phyloP scores from a whole-genome alignment of 2,113 vertebrate genomes.

The Psilopogon haemacephalus region DNA sequence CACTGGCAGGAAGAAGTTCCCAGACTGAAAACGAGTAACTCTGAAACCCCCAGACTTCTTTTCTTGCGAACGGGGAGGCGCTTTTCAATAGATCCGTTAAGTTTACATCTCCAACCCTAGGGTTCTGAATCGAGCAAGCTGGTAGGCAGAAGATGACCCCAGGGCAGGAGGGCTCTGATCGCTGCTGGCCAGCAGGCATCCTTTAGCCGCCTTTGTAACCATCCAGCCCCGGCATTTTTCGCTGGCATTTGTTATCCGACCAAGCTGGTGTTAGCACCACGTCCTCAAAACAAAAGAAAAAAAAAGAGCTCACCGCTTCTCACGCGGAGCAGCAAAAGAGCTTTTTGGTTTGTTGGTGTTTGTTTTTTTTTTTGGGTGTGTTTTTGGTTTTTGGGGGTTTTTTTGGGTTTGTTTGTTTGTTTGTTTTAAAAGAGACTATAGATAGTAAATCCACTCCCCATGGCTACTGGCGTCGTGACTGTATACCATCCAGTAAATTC shows the following conservation, averaged over 20 bases:
- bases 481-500: conserved; percentile 72
- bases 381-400: no score
- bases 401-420: no score
- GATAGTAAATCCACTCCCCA: conserved; percentile 79
- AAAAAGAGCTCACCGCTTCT: no score
- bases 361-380: no score
- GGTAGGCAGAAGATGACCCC: conserved; percentile 71
- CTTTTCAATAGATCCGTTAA: conserved; percentile 79
- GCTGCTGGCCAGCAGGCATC: conserved; percentile 66
- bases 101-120: conserved; percentile 75
- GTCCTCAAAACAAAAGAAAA: conserved; percentile 72
- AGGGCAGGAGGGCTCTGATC: conserved; percentile 45
- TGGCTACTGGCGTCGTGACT: conserved; percentile 75
- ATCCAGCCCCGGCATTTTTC: conserved; percentile 76
- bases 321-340: conserved; percentile 61
- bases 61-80: conserved; percentile 77
- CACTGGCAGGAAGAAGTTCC: conserved; percentile 79
- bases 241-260: conserved; percentile 81
- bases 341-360: conserved; percentile 19
- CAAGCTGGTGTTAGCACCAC: conserved; percentile 63
- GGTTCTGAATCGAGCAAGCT: conserved; percentile 76
- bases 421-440: conserved; percentile 71
- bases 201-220: conserved; percentile 73
- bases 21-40: conserved; percentile 74
- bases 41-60: conserved; percentile 83